Base-by-base conservation (phyloP, 1,140 invertebrate species). In the Epicauta chinensis region DNA sequence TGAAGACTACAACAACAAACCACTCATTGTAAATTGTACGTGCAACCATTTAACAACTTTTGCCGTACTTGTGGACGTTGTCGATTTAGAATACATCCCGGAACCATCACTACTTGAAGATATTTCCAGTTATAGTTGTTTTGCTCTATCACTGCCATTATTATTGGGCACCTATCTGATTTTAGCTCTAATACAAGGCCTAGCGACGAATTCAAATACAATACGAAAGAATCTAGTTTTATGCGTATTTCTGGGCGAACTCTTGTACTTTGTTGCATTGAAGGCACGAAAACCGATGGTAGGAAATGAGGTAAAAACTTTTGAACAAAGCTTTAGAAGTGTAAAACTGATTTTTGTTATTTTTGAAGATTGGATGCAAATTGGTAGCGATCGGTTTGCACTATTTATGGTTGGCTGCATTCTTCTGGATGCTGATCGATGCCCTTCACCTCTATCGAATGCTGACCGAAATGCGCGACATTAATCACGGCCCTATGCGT, bases 141-240 rank as follows among this genome's bases (percentile, higher is more conserved):
- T 96, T 58, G 83, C 88, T 52, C 75, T 97, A 11, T 82, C 90
- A 0, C 73, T 95, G 13, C 86, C 92, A 6, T 72, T 95, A 15
- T 72, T 93, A 3, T 75, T 94, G 5, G 73, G 78, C 16, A 84
- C 88, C 0, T 77, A 89, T 53, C 63, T 87, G 1, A 86, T 87
- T 3, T 66, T 91, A 44, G 84, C 83, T 12, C 71, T 89, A 15
- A 82, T 94, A 53, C 81, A 90, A 13, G 86, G 86, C 1, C 76
- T 81, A 55, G 81, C 87, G 56, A 95, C 92, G 2, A 97, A 97
- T 65, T 91, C 90, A 3, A 97, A 96, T 70, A 90, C 86, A 16
- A 97, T 97, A 46, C 89, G 95, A 65, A 92, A 93, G 63, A 95
- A 97, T 72, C 76, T 97, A 1, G 84, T 95, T 1, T 79, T 94